Percentiles rank a stretch among this genome's conserved stretches.
These are phyloP conservation scores for Nipponacmea schrenckii DNA, from an alignment of 2,888 invertebrate genomes.

Conservation along the genomic window DNA sequence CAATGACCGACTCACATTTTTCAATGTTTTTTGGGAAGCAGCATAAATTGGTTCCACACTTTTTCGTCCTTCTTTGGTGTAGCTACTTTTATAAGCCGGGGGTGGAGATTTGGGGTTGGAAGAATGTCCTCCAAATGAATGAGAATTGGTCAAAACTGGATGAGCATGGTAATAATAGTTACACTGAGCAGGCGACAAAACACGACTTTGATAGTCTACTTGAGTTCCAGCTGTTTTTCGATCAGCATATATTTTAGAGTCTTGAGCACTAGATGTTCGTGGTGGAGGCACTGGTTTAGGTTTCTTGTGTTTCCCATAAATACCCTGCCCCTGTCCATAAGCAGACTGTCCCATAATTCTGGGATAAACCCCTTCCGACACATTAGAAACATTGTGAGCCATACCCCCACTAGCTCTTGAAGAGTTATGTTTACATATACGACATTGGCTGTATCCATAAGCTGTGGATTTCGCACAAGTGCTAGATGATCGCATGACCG, in stretches of 20 bases:
- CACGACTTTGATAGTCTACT: not conserved
- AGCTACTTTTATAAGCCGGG: not conserved
- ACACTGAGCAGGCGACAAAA: not conserved
- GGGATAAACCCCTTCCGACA: not conserved
- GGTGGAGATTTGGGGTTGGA: not conserved
- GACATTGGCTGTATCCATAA: conserved; percentile 1
- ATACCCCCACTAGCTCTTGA: not conserved
- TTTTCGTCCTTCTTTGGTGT: conserved; percentile 18
- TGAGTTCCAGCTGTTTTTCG: not conserved
- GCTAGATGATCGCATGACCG: conserved; percentile 9
- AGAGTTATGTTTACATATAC: conserved; percentile 4
- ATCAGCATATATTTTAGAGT: not conserved
- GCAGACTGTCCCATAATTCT: not conserved
- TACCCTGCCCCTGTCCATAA: not conserved
- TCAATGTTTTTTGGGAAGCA: conserved; percentile 34
- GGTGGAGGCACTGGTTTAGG: conserved; percentile 22
- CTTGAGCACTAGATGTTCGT: conserved; percentile 10
- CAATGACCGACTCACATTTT: conserved; percentile 51
- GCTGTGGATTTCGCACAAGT: not conserved
- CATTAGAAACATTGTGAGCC: not conserved
- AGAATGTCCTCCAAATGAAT: not conserved
- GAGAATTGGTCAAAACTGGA: not conserved
- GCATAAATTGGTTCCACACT: conserved; percentile 31
- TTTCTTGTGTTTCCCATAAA: conserved; percentile 10
- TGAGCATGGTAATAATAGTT: not conserved